Percentiles rank a stretch among this genome's conserved stretches.
Evolutionary conservation across 2,888 invertebrate species (phyloP).

Genomic region (Galerucella calmariensis): DNA sequence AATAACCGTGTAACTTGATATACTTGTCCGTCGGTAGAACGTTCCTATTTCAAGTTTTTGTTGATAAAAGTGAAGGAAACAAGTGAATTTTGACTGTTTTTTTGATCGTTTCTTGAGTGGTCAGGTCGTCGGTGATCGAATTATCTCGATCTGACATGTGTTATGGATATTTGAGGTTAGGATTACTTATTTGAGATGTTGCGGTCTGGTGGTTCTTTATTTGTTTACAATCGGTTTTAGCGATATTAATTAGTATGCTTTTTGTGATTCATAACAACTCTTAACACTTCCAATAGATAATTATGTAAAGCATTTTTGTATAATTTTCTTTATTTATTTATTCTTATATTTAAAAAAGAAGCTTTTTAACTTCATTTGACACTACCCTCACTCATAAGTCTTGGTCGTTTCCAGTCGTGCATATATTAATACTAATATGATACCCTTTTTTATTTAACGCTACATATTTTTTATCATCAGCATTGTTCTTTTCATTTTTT

Average conservation of each 20-base stretch:
- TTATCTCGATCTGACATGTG: slow-evolving; percentile 16
- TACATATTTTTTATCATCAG: too few species aligned
- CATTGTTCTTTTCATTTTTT: too few species aligned
- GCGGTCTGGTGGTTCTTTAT: slow-evolving; percentile 15
- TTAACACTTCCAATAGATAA: background rate
- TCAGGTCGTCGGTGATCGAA: background rate
- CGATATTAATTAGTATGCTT: background rate
- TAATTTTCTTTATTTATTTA: too few species aligned
- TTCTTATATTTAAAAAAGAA: too few species aligned
- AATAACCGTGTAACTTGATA: slow-evolving; percentile 14
- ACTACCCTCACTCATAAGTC: too few species aligned
- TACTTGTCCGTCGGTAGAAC: slow-evolving; percentile 5
- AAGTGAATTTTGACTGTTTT: slow-evolving; percentile 15
- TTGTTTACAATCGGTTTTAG: background rate
- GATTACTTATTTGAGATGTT: slow-evolving; percentile 1
- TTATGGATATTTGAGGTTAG: slow-evolving; percentile 21
- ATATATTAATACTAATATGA: too few species aligned
- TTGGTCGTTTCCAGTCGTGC: too few species aligned
- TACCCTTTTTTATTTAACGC: too few species aligned
- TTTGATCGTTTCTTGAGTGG: slow-evolving; percentile 7
- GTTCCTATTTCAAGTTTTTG: slow-evolving; percentile 8
- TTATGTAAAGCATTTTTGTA: too few species aligned
- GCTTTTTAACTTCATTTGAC: too few species aligned
- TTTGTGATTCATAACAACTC: background rate
- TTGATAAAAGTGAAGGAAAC: background rate